A percentile compares a stretch with the other conserved stretches of the same genome.
Conservation (phyloP, 2,113 vertebrate species). For the Anolis sagrei region DNA sequence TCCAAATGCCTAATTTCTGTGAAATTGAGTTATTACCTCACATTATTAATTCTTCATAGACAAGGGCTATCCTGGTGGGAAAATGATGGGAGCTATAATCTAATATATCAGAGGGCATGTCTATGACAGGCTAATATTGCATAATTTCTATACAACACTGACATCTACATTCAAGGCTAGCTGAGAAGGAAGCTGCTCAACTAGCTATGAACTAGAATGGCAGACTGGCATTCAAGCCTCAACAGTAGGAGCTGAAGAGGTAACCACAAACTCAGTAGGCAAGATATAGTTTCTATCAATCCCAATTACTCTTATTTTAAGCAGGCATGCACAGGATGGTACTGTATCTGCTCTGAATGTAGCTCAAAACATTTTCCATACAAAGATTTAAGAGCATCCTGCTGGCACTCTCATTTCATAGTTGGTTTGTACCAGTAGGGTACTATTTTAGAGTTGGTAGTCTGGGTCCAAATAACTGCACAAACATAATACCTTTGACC, state of each 20-base stretch:
- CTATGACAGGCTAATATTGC: too few species aligned
- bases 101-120: too few species aligned
- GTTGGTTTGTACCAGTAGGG: not conserved
- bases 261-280: not conserved
- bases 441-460: not conserved
- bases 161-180: too few species aligned
- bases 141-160: too few species aligned
- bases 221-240: not conserved
- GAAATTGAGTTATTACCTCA: too few species aligned
- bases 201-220: too few species aligned
- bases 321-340: not conserved
- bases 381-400: not conserved
- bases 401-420: not conserved
- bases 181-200: too few species aligned
- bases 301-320: not conserved
- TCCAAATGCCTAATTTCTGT: not conserved
- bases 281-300: not conserved
- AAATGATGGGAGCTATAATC: too few species aligned
- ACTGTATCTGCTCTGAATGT: not conserved
- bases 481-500: not conserved
- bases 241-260: not conserved
- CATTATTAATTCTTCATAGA: too few species aligned
- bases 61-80: too few species aligned
- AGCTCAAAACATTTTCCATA: not conserved
- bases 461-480: not conserved